Percentiles rank a stretch among this genome's conserved stretches.
Evolutionary conservation across 2,797 vertebrate species (phyloP).

Genomic region (Selene dorsalis): DNA sequence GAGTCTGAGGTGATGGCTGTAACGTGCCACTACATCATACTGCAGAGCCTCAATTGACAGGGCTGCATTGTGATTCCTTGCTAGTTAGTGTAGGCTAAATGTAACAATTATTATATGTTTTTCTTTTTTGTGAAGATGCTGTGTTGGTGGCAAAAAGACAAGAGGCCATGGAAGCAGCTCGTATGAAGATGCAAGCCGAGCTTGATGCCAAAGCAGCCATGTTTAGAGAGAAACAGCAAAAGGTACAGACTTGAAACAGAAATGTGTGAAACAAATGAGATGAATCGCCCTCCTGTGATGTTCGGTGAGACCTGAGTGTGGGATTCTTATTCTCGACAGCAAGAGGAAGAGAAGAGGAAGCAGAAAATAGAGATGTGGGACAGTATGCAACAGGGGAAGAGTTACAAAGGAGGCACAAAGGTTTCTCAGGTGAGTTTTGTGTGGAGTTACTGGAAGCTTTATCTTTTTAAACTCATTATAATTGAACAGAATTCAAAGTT

Average conservation of each 20-base stretch:
- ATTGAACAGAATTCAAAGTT: not conserved
- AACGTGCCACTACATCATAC: no score
- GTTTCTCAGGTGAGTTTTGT: constrained; percentile 74
- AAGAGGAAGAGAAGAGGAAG: constrained; percentile 91
- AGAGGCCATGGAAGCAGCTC: constrained; percentile 90
- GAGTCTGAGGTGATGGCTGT: no score
- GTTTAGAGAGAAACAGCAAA: constrained; percentile 90
- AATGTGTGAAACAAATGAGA: not conserved
- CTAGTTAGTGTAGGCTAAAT: not conserved
- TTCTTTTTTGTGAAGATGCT: constrained; percentile 61
- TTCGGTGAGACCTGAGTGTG: not conserved
- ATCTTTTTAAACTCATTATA: not conserved
- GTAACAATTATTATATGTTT: not conserved
- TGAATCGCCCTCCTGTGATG: not conserved
- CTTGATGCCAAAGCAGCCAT: constrained; percentile 88
- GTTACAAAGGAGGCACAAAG: constrained; percentile 83
- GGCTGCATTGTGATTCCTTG: not conserved
- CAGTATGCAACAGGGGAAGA: constrained; percentile 90
- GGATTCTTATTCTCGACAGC: constrained; percentile 73
- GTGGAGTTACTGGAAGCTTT: not conserved
- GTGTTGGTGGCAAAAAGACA: constrained; percentile 84
- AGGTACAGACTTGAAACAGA: constrained; percentile 75
- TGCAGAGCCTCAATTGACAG: not conserved
- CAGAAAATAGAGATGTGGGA: constrained; percentile 94
- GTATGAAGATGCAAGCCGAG: constrained; percentile 91